Percentiles rank a stretch among this genome's conserved stretches.
These are phyloP conservation scores for Tetraodon nigroviridis DNA, from an alignment of 2,113 vertebrate genomes.

Conservation along the genomic window DNA sequence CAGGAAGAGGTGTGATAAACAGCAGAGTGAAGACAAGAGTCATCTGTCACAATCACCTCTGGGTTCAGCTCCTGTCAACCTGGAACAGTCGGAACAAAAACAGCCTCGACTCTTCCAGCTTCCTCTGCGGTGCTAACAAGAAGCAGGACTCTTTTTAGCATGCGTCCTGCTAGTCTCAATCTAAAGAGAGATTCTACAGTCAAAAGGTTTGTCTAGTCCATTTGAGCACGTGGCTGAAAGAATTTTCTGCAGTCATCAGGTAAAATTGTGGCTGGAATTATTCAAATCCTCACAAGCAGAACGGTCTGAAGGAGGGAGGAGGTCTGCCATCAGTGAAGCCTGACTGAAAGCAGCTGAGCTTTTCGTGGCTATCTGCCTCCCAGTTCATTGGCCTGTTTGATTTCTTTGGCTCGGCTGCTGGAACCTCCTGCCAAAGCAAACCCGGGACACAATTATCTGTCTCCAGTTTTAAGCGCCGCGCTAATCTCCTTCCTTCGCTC, in stretches of 20 bases:
- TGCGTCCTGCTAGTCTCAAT: background rate
- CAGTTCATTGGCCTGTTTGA: slow-evolving; percentile 41
- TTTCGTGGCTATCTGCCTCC: slow-evolving; percentile 23
- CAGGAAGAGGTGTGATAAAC: slow-evolving; percentile 50
- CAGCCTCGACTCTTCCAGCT: too few species aligned
- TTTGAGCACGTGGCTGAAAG: slow-evolving; percentile 5
- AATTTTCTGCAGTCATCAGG: slow-evolving; percentile 12
- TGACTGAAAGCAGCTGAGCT: slow-evolving; percentile 19
- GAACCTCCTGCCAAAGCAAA: slow-evolving; percentile 43
- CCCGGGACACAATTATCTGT: slow-evolving; percentile 35
- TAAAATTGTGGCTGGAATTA: slow-evolving; percentile 10
- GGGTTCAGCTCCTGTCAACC: slow-evolving; percentile 17
- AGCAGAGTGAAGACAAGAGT: slow-evolving; percentile 24
- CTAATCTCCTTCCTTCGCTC: slow-evolving; percentile 45
- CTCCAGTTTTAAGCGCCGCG: slow-evolving; percentile 36
- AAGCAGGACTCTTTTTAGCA: background rate
- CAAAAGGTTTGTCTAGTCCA: background rate
- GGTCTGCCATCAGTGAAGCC: slow-evolving; percentile 17
- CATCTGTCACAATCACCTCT: slow-evolving; percentile 36
- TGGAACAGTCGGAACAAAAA: slow-evolving; percentile 3
- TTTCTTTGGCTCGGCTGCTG: slow-evolving; percentile 30
- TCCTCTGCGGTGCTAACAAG: background rate
- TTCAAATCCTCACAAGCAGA: slow-evolving; percentile 6
- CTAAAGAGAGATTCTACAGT: background rate
- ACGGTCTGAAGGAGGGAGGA: slow-evolving; percentile 10